Evolutionary conservation across 2,888 invertebrate species (phyloP).

Genomic region (Cremastinae sp.): DNA sequence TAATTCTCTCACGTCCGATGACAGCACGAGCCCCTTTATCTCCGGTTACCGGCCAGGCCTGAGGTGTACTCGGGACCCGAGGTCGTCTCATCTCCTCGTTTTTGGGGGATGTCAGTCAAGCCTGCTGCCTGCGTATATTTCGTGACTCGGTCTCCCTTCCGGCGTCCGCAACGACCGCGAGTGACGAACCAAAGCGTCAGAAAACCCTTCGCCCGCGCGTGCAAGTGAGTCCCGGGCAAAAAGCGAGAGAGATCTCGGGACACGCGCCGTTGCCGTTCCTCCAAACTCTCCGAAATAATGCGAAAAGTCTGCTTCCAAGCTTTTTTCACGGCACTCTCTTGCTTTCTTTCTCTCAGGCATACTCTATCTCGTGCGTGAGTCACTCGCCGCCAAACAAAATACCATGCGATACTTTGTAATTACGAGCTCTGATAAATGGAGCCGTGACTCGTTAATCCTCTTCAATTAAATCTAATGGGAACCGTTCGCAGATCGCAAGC

Average conservation of each 20-base stretch:
- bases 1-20: constrained; percentile 65
- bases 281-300: constrained; percentile 16
- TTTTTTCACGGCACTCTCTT: not conserved
- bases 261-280: not conserved
- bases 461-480: constrained; percentile 78
- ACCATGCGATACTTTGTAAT: constrained; percentile 76
- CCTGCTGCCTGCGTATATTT: constrained; percentile 11
- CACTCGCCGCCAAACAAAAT: constrained; percentile 48
- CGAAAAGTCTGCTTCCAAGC: constrained; percentile 43
- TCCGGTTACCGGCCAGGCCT: constrained; percentile 75
- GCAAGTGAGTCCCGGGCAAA: constrained; percentile 57
- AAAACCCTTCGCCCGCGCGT: constrained; percentile 36
- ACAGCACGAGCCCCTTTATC: constrained; percentile 76
- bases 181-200: constrained; percentile 60
- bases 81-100: constrained; percentile 71
- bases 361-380: constrained; percentile 2
- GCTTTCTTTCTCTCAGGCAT: not conserved
- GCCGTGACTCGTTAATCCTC: constrained; percentile 79
- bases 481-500: constrained; percentile 66
- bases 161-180: constrained; percentile 21
- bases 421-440: constrained; percentile 79
- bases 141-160: not conserved
- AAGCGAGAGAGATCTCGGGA: constrained; percentile 19
- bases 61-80: constrained; percentile 75
- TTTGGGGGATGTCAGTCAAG: constrained; percentile 77